Base-by-base conservation (phyloP, 1,140 invertebrate genomes). In the Mizuhopecten yessoensis region DNA sequence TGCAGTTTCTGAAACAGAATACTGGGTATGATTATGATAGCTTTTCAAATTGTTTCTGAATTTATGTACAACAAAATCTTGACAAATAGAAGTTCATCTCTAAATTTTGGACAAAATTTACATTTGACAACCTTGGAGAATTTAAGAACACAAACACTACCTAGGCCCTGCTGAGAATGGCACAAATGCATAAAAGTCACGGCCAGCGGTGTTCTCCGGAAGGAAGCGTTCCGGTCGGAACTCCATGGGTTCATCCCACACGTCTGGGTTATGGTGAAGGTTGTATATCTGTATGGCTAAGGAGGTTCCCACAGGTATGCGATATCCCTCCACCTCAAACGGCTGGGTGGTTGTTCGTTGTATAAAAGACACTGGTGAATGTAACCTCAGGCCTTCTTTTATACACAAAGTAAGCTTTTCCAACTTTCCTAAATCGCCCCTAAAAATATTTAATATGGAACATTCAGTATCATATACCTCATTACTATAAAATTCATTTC, bases 281-380 rank as follows among this genome's bases (percentile, higher is more conserved):
- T 92, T 92, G 87, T 93, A 93, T 57, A 93, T 86, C n/a, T 88
- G 88, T 29, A 94, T 89, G 34, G 88, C 88, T 86, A 88, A 90
- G 33, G 34, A 33, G 0, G 92, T 90, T 33, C 89, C 92, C 39
- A 86, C 88, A 0, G 92, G 92, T 20, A 93, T n/a, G 17, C 34
- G 87, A 33, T 89, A 34, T 34, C 90, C 92, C n/a, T 91, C 92
- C 5, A 93, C 34, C 9, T 34, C 88, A 57, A 42, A 36, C 7
- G 88, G 86, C 86, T 93, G 87, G 9, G 92, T 93, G 33, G 75
- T 45, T 33, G 97, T 96, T 93, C 98, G 97, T 0, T 97, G 98
- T 93, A 98, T 98, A 29, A 98, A 96, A 0, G 98, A 98, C 23
- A 96, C 94, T 0, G 96, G 95, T 23, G 95, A 93, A 92, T 95